Conservation (phyloP, 2,113 vertebrate genomes). For the Hymenochirus boettgeri region DNA sequence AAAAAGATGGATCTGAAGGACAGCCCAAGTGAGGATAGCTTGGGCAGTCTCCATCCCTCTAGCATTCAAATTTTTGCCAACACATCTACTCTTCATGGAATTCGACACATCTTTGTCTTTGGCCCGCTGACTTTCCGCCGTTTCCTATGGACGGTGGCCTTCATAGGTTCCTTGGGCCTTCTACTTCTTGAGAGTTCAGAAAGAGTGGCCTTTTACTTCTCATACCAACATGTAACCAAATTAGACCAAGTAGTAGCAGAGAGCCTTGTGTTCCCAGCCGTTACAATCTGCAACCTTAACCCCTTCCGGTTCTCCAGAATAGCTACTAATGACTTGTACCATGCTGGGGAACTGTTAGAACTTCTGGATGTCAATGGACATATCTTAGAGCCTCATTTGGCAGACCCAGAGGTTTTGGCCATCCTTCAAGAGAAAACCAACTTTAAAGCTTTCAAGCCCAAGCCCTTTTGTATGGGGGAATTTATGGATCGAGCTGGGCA, state of each 20-base stretch:
- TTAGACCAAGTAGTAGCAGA: constrained; percentile 86
- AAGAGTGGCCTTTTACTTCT: constrained; percentile 88
- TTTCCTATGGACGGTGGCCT: constrained; percentile 84
- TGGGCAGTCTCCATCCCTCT: constrained; percentile 77
- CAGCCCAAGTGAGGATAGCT: constrained; percentile 78
- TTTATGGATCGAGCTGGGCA: constrained; percentile 92
- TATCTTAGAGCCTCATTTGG: constrained; percentile 85
- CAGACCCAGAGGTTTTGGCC: constrained; percentile 80
- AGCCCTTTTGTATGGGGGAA: constrained; percentile 93
- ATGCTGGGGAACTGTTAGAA: constrained; percentile 88
- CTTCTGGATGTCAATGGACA: constrained; percentile 88
- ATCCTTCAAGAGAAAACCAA: constrained; percentile 81
- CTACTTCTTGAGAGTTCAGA: constrained; percentile 87
- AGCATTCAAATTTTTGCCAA: constrained; percentile 90
- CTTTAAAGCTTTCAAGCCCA: constrained; percentile 89
- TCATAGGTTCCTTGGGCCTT: constrained; percentile 83
- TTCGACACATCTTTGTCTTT: constrained; percentile 87
- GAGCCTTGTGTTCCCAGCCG: constrained; percentile 88
- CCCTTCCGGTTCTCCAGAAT: constrained; percentile 88
- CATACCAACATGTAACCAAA: constrained; percentile 93
- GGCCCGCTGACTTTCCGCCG: constrained; percentile 78
- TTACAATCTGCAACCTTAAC: constrained; percentile 96
- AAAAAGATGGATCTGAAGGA: constrained; percentile 94
- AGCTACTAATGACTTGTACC: constrained; percentile 93
- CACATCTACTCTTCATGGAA: constrained; percentile 85